Base-by-base conservation (phyloP, 1,140 invertebrate genomes). In the Drosophila nannoptera region DNA sequence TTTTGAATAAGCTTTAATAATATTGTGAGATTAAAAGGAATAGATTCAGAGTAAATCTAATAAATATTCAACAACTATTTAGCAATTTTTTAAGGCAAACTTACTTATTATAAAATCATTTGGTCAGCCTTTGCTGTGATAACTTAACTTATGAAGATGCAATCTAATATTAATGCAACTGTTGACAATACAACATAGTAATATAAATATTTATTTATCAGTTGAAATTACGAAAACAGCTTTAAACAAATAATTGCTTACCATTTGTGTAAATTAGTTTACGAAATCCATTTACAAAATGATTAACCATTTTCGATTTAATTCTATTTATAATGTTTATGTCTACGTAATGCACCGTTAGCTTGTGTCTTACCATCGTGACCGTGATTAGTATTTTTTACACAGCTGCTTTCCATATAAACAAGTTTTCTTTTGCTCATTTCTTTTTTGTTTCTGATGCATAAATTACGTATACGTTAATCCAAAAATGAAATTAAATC, bases 391-490 rank as follows among this genome's bases (percentile, higher is more conserved):
- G 31, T 38, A 54, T 43, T 9, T 48, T 22, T 62, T 40, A 40
- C 40, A 9, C 45, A 33, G 8, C n/a, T 46, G 58, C 58, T 62
- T 68, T 68, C 49, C 66, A 68, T 55, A 49, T 22, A 62, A 68
- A 68, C 58, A 22, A 6, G 65, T 68, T 67, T 67, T 52, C n/a
- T 2, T n/a, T 22, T 45, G 12, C 5, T 32, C 6, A 31, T 35
- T 68, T 68, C 42, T 5, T 16, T 16, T 22, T 43, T 50, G 52
- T 38, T 73, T 69, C 48, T 2, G 22, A 38, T 38, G 8, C 8
- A 42, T 40, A 63, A 65, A 61, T 70, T 38, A 65, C 40, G 74
- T 63, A 73, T 70, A 59, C 71, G 58, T 14, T 52, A 49, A 1
- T 2, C 22, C 22, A 22, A 22, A 22, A 22, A 22, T 22, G 22